A percentile compares a stretch with the other conserved stretches of the same genome.
Conservation (phyloP, 2,888 invertebrate genomes). For the Salpingus planirostris region DNA sequence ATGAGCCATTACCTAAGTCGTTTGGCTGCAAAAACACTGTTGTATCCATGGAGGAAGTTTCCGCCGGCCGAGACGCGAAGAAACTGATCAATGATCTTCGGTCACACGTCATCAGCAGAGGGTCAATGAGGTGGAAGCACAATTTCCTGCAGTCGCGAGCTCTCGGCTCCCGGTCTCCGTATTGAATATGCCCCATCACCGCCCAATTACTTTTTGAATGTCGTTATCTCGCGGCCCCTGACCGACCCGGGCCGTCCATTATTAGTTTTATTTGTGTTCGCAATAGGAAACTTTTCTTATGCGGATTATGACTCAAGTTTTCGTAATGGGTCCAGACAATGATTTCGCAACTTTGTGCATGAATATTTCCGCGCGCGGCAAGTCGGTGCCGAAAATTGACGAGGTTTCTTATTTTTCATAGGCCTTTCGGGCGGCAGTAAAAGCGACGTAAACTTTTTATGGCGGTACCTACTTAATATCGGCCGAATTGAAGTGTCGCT, state of each 20-base stretch:
- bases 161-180: constrained; percentile 1
- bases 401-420: constrained; percentile 3
- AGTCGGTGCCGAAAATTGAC: constrained; percentile 2
- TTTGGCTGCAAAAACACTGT: constrained; percentile 5
- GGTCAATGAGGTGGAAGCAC: constrained; percentile 34
- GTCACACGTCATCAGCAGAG: constrained; percentile 32
- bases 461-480: constrained; percentile 4
- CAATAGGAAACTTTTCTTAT: constrained; percentile 22
- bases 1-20: constrained; percentile 4
- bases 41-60: constrained; percentile 4
- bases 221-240: constrained; percentile 4
- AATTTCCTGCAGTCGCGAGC: constrained; percentile 28
- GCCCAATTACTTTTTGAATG: constrained; percentile 22
- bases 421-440: constrained; percentile 1
- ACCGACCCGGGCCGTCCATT: constrained; percentile 12
- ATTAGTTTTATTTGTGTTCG: constrained; percentile 16
- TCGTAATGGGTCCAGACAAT: constrained; percentile 17
- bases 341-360: constrained; percentile 17
- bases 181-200: constrained; percentile 18
- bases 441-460: constrained; percentile 5
- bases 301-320: constrained; percentile 19
- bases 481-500: too few relatives aligned
- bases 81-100: constrained; percentile 30
- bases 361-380: constrained; percentile 14
- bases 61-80: constrained; percentile 14